These are phyloP conservation scores for Chaenocephalus aceratus DNA, from an alignment of 2,113 vertebrate genomes.

Conservation along the genomic window DNA sequence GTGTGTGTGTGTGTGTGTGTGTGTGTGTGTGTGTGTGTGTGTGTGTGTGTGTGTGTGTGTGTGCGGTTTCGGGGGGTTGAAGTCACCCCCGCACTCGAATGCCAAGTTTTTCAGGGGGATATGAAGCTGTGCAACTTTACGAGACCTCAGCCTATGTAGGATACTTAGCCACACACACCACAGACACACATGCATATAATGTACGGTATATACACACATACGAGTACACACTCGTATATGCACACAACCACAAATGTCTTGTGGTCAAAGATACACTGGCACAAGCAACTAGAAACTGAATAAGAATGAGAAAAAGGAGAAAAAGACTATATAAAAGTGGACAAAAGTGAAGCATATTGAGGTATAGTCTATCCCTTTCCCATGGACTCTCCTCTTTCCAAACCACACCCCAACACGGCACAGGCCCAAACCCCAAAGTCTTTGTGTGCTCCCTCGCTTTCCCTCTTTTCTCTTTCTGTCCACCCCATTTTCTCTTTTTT, in stretches of 20 bases:
- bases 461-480: slow-evolving; percentile 56
- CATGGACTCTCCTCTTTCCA: slow-evolving; percentile 69
- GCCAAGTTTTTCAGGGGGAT: slow-evolving; percentile 73
- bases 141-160: slow-evolving; percentile 77
- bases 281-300: slow-evolving; percentile 32
- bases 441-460: slow-evolving; percentile 66
- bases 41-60: too few relatives aligned
- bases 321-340: slow-evolving; percentile 52
- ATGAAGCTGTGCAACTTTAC: slow-evolving; percentile 76
- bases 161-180: slow-evolving; percentile 72
- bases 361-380: slow-evolving; percentile 64
- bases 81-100: slow-evolving; percentile 70
- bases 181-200: slow-evolving; percentile 39
- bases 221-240: slow-evolving; percentile 16
- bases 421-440: slow-evolving; percentile 72
- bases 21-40: too few relatives aligned
- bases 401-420: slow-evolving; percentile 78
- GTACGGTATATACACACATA: slow-evolving; percentile 31
- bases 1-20: too few relatives aligned
- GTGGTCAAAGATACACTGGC: slow-evolving; percentile 47
- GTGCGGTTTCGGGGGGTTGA: slow-evolving; percentile 76
- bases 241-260: slow-evolving; percentile 33
- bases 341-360: slow-evolving; percentile 68
- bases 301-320: slow-evolving; percentile 13
- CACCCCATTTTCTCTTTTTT: slow-evolving; percentile 39